Conservation (phyloP, 2,888 invertebrate species). For the Eurois occulta region DNA sequence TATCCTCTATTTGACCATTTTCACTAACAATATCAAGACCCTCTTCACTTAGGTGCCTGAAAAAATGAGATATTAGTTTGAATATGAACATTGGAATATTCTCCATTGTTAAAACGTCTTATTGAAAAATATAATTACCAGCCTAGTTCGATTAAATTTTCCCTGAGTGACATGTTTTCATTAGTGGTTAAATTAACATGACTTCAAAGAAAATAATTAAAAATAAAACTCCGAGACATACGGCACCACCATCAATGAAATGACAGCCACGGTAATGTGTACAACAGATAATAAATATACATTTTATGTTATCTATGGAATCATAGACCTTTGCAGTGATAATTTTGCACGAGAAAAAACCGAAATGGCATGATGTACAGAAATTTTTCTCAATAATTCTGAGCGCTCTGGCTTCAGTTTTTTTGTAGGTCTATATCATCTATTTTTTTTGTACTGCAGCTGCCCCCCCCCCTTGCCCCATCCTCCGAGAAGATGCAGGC, state of each 20-base stretch:
- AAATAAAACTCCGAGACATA: slow-evolving; percentile 82
- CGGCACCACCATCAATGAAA: slow-evolving; percentile 74
- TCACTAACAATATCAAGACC: slow-evolving; percentile 92
- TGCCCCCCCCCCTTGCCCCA: too few relatives aligned
- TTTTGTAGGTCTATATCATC: background rate
- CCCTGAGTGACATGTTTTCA: slow-evolving; percentile 91
- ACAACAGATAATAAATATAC: slow-evolving; percentile 50
- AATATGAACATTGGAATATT: slow-evolving; percentile 42
- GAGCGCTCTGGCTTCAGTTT: background rate
- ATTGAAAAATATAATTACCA: slow-evolving; percentile 89
- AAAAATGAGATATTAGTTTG: slow-evolving; percentile 74
- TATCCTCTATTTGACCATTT: slow-evolving; percentile 91
- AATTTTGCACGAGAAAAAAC: background rate
- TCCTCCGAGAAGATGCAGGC: too few relatives aligned
- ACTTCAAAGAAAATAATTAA: slow-evolving; percentile 81
- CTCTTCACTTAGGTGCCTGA: slow-evolving; percentile 93
- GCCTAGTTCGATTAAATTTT: slow-evolving; percentile 92
- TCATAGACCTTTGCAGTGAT: background rate
- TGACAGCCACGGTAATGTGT: slow-evolving; percentile 70
- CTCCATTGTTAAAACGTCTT: slow-evolving; percentile 40
- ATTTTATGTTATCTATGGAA: slow-evolving; percentile 36
- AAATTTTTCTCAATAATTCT: background rate
- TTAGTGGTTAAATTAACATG: slow-evolving; percentile 81
- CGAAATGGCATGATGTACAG: background rate
- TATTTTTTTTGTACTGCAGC: too few relatives aligned